Conservation (phyloP, 2,888 invertebrate species). For the Melikaiella ostensackeni region DNA sequence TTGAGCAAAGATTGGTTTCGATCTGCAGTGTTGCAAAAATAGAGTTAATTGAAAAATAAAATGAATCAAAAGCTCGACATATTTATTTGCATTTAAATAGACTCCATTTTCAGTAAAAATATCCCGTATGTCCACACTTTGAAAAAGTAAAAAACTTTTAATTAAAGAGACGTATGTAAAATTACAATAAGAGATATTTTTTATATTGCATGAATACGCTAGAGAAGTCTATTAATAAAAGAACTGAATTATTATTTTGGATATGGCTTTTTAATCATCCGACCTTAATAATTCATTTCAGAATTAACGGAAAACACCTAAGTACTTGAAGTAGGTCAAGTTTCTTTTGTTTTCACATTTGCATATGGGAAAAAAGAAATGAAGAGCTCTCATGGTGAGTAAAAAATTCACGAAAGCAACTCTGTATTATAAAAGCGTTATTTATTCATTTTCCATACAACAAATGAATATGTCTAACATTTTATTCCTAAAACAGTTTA, state of each 20-base stretch:
- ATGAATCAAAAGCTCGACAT: no score
- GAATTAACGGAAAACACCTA: not conserved
- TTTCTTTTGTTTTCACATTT: conserved; percentile 34
- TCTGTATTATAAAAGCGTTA: not conserved
- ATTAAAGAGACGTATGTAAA: not conserved
- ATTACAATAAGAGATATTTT: not conserved
- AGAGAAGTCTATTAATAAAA: not conserved
- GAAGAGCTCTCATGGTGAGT: not conserved
- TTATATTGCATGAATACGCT: not conserved
- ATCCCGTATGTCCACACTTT: no score
- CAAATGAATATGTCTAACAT: not conserved
- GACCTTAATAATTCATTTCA: conserved; percentile 14
- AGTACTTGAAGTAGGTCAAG: conserved; percentile 20
- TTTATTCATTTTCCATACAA: not conserved
- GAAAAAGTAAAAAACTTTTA: not conserved
- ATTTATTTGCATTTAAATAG: no score
- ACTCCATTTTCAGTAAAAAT: no score
- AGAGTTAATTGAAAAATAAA: no score
- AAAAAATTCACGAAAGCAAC: not conserved
- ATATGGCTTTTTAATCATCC: conserved; percentile 9
- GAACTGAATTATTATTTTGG: not conserved
- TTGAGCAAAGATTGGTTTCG: no score
- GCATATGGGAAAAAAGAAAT: conserved; percentile 14
- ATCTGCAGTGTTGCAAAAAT: no score
- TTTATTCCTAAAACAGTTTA: not conserved